Evolutionary conservation across 2,797 vertebrate genomes (phyloP).

Genomic region (Tapirus indicus): DNA sequence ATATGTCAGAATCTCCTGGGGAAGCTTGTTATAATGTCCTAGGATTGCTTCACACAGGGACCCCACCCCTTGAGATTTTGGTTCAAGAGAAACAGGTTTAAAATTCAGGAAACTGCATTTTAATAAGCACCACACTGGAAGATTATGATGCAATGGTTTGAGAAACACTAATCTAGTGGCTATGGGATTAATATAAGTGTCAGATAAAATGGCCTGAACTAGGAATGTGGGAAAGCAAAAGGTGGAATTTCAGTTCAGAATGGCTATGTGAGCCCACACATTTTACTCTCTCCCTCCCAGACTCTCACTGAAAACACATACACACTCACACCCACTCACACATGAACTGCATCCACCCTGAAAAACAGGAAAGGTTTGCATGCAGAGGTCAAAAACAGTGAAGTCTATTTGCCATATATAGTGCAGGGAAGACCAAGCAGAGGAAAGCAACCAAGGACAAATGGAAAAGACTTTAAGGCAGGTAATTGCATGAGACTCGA

Average conservation of each 20-base stretch:
- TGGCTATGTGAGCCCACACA: neutral
- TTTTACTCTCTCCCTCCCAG: neutral
- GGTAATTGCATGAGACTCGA: neutral
- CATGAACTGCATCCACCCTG: neutral
- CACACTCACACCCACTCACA: neutral
- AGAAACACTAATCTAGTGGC: neutral
- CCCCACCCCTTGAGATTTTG: neutral
- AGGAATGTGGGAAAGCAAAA: neutral
- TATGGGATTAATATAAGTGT: neutral
- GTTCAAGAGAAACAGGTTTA: neutral
- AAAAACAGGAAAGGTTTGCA: neutral
- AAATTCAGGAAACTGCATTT: neutral
- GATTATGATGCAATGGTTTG: neutral
- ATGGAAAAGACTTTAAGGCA: neutral
- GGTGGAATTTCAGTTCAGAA: neutral
- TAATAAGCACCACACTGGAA: neutral
- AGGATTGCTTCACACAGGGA: neutral
- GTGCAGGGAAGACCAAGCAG: neutral
- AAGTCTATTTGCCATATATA: neutral
- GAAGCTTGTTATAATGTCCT: neutral
- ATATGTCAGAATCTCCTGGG: neutral
- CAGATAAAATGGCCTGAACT: neutral
- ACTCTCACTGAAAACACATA: neutral
- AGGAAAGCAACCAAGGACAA: neutral
- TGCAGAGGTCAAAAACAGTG: neutral